phyloP scores from a whole-genome alignment of 2,113 vertebrate species.

The Callospermophilus lateralis region DNA sequence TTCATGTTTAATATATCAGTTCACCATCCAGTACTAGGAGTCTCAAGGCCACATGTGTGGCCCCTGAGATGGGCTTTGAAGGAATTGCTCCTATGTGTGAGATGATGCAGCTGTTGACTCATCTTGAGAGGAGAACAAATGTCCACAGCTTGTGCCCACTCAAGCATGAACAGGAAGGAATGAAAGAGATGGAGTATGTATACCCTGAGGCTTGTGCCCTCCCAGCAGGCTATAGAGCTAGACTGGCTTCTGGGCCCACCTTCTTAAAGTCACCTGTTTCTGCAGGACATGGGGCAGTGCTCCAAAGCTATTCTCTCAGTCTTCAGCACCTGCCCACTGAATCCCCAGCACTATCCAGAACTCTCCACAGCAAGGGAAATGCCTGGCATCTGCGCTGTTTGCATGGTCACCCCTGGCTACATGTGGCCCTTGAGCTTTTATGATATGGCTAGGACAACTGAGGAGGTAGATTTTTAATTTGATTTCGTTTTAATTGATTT shows the following conservation, averaged over 20 bases:
- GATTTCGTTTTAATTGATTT: background rate
- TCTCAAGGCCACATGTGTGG: fast-evolving
- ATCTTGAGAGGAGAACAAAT: background rate
- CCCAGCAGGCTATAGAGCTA: background rate
- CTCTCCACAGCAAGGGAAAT: no score
- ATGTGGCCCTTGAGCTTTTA: background rate
- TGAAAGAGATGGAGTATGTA: background rate
- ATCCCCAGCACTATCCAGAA: fast-evolving
- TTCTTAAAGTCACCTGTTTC: background rate
- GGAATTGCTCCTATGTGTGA: background rate
- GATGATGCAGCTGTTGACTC: background rate
- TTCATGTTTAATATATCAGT: fast-evolving
- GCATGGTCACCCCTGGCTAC: fast-evolving
- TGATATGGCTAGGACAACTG: background rate
- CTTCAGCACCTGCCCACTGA: background rate
- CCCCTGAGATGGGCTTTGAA: background rate
- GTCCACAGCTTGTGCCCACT: no score
- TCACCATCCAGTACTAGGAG: background rate
- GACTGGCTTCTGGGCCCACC: background rate
- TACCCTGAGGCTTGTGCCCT: background rate
- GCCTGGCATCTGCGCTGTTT: background rate
- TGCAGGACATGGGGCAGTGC: no score
- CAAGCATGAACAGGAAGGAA: background rate
- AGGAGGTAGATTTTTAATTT: background rate
- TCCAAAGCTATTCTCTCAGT: background rate